Base-by-base conservation (phyloP, 2,113 vertebrate species). In the Eptesicus fuscus region DNA sequence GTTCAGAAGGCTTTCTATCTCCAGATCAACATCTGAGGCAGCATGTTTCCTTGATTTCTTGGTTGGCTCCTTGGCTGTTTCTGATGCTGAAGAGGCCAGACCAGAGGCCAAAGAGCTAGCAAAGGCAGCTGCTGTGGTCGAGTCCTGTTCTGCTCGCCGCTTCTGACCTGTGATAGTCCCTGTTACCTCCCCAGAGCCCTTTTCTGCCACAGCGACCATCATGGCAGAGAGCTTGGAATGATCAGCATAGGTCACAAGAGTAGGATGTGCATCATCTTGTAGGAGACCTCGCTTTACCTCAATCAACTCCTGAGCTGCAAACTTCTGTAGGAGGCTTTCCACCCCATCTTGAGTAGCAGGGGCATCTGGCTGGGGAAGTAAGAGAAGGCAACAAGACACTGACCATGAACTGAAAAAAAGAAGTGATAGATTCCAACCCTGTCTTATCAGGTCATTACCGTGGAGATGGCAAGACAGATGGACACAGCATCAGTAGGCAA, bases 151-250 rank as follows among this genome's bases (percentile, higher is more conserved):
- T 23, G 95, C 96, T 49, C 96, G 93, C 49, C 97, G 90, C 65
- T 98, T 98, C 74, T 97, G 85, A 49, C 97, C 97, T 90, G 91
- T 25, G 35, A 93, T 73, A 18, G 95, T 40, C 82, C 83, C 98
- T 95, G 32, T 96, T 89, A 83, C 97, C 97, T 49, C 10, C 94
- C 96, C 22, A 47, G 97, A 10, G 70, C 96, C 94, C 95, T 98
- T 98, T 86, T 98, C 98, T 5, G 96, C 92, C 84, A 98, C 97
- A 95, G 80, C 99, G 20, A 86, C 99, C 99, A 99, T 99, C 99
- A 99, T 99, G 82, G 99, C 99, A 90, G 99, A 99, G 4, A 99
- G 98, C 95, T 99, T 99, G 63, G 99, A 99, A 97, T 99, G 99
- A 97, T 99, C 99, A 53, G 99, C 99, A 5, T 99, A 98, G 28